phyloP scores from a whole-genome alignment of 23 tunicate genomes.

The Styela plicata region DNA sequence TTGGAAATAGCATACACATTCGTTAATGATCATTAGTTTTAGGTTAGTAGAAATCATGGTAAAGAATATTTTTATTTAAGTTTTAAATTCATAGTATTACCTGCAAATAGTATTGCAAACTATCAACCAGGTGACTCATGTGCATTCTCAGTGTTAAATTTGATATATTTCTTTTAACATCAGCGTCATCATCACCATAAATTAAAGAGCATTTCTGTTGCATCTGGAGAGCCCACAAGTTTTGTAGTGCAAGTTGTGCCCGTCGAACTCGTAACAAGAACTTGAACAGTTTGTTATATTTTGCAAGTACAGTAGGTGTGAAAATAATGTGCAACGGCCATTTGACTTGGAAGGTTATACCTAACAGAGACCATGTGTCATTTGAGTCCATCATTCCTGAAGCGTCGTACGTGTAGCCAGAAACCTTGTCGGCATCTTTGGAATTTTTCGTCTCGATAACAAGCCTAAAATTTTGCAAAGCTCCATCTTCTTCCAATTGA shows the following conservation, averaged over 20 bases:
- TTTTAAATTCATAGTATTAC: too few relatives aligned
- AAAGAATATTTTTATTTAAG: too few relatives aligned
- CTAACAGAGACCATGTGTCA: slow-evolving; percentile 79
- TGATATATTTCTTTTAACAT: background rate
- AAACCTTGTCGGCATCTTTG: background rate
- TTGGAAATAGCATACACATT: too few relatives aligned
- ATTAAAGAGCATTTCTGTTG: slow-evolving; percentile 33
- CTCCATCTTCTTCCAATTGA: slow-evolving; percentile 63
- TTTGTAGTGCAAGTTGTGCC: slow-evolving; percentile 63
- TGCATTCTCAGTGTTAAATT: slow-evolving; percentile 56
- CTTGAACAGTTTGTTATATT: slow-evolving; percentile 74
- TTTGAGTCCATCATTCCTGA: slow-evolving; percentile 22
- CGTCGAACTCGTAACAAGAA: slow-evolving; percentile 71
- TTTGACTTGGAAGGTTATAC: slow-evolving; percentile 66
- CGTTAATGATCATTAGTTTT: too few relatives aligned
- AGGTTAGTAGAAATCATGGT: too few relatives aligned
- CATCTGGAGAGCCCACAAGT: slow-evolving; percentile 68
- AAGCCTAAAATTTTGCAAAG: slow-evolving; percentile 58
- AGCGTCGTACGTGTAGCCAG: slow-evolving; percentile 3
- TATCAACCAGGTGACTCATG: slow-evolving; percentile 88
- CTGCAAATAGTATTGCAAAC: slow-evolving; percentile 84
- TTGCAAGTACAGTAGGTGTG: slow-evolving; percentile 59
- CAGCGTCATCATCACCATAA: slow-evolving; percentile 3
- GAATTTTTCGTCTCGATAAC: slow-evolving; percentile 17
- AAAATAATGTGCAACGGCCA: slow-evolving; percentile 97